Base-by-base conservation (phyloP, 2,797 vertebrate species). In the Acestrorhynchus altus region DNA sequence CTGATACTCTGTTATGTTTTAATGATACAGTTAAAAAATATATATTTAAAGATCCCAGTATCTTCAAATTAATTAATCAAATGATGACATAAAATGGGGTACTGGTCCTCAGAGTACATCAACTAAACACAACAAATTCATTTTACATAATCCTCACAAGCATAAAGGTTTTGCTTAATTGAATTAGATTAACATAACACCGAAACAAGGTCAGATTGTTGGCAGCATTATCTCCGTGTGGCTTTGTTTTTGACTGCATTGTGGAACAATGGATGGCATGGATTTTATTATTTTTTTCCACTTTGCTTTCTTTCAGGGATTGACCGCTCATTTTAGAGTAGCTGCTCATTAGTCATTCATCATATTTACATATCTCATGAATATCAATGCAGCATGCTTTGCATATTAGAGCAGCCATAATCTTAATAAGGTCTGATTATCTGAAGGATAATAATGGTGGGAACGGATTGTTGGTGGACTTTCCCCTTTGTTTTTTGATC, bases 151-250 rank as follows among this genome's bases (percentile, higher is more conserved):
- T 47, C 81, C 73, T 75, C 79, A 85, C 70, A 74, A 73, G 81
- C 83, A 74, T 70, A 84, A 79, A 78, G 84, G 85, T 84, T 61
- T 69, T 65, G 73, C 80, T 87, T 81, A 83, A 51, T 87, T 77
- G 75, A 87, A 79, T 74, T 81, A 82, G 85, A 83, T 87, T 86
- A 85, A 86, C 86, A 88, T 83, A 70, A 88, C 86, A 80, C 79
- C 83, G 85, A 87, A 92, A 92, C 80, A 90, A 89, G 88, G 90
- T 92, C 91, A 90, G 88, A 90, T 88, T 85, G 82, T 90, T 87
- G 83, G 88, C 89, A 90, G 88, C 89, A 90, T 91, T 92, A 87
- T 81, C 85, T 84, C 83, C 72, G 84, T 83, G 78, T 83, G 80
- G 42, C 79, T 89, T 90, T 90, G 88, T 91, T 87, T 87, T 83